These are phyloP conservation scores for Rachycentron canadum DNA, from an alignment of 2,797 vertebrate species.

Conservation along the genomic window DNA sequence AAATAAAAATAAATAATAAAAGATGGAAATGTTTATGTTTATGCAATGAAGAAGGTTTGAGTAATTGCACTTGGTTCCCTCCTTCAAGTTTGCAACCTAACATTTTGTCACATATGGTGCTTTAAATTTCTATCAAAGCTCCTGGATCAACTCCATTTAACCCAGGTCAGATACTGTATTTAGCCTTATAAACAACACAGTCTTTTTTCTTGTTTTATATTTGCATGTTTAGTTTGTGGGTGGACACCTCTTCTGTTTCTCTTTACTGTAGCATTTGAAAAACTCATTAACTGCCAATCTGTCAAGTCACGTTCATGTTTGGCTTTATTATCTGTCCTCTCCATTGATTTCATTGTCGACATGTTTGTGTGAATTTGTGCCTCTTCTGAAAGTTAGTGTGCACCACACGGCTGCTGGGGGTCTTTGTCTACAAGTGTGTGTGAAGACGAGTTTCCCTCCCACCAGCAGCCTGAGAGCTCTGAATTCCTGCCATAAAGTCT, in stretches of 20 bases:
- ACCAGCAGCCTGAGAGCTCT: slow-evolving; percentile 61
- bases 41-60: too few relatives aligned
- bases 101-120: not conserved
- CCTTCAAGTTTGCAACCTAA: slow-evolving; percentile 14
- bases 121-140: not conserved
- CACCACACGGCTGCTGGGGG: slow-evolving; percentile 58
- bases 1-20: too few relatives aligned
- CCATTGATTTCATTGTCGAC: slow-evolving; percentile 37
- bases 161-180: not conserved
- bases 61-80: not conserved
- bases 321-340: slow-evolving; percentile 33
- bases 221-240: not conserved
- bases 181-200: not conserved
- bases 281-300: not conserved
- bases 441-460: slow-evolving; percentile 78
- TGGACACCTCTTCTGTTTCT: not conserved
- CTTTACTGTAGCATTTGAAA: not conserved
- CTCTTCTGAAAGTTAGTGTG: slow-evolving; percentile 59
- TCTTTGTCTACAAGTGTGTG: slow-evolving; percentile 80
- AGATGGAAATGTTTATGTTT: not conserved
- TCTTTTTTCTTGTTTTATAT: not conserved
- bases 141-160: not conserved
- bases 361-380: slow-evolving; percentile 65
- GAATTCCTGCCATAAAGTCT: slow-evolving; percentile 83
- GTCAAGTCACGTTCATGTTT: slow-evolving; percentile 25